Base-by-base conservation (phyloP, 2,797 vertebrate genomes). In the Danio kyathit region DNA sequence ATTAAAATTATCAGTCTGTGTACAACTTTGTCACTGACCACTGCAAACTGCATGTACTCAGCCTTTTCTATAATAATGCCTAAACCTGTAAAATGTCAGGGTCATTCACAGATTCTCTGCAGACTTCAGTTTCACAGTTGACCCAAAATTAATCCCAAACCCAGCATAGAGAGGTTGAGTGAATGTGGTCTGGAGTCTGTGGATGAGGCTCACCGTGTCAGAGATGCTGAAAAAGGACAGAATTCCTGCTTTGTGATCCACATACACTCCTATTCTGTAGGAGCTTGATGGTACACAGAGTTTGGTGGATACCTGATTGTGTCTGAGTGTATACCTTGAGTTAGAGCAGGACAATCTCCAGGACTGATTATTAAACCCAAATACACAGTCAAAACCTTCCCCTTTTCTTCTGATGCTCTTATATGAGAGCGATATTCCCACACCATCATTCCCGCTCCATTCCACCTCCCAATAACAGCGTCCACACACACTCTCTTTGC, bases 381-480 rank as follows among this genome's bases (percentile, higher is more conserved):
- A 29, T 3, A 29, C 29, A 29, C 29, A 29, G 29, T 29, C 29
- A 3, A 29, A 29, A 29, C 29, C 29, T 29, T 29, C 29, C 3
- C 72, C 79, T 14, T 75, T 81, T 61, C 72, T 75, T 40, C 60
- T 41, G 71, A 81, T 81, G 17, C 21, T 64, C 52, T 78, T 44
- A 14, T 78, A 78, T 10, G 44, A 76, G 11, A 82, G 51, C 12
- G 69, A 72, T n/a, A 82, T 52, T 10, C 19, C 19, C 13, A 78
- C 75, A 9, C 7, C 54, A 46, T 7, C 40, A 17, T 21, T 12
- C 12, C 66, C 61, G 12, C 57, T 76, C 80, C 73, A 76, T 64
- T 82, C 56, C 3, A 70, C 64, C 73, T 82, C 73, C 73, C 73
- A 82, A 73, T 82, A 82, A 69, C 46, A 52, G 56, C 72, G 19